Base-by-base conservation (phyloP, 1,140 invertebrate genomes). In the Zaprionus lachaisei region DNA sequence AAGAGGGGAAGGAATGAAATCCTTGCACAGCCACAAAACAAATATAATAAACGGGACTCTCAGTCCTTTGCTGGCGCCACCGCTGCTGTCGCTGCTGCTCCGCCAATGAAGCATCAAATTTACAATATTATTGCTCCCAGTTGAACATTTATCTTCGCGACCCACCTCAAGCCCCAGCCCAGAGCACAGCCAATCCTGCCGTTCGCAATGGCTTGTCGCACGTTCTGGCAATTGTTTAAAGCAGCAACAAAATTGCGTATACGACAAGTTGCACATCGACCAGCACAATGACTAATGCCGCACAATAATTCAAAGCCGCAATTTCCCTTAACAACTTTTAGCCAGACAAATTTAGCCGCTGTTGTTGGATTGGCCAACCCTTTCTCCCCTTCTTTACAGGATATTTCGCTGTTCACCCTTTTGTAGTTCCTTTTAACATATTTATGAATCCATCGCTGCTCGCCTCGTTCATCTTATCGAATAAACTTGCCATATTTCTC, bases 61-160 rank as follows among this genome's bases (percentile, higher is more conserved):
- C 64, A 57, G 64, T 44, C 37, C 54, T 57, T 58, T 47, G 65
- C 28, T 49, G 51, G 20, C 20, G 11, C 17, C 26, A 5, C 56
- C 9, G 11, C 56, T 7, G 22, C 20, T 60, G 4, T 24, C 24
- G 54, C 38, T 41, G 68, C 37, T 44, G 44, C 47, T 54, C 44
- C 62, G 41, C 63, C 71, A 68, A 64, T 77, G 62, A 72, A 77
- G 83, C 83, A 82, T 86, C 80, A 87, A 87, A 83, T 86, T 86
- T 86, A 75, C 72, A 86, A 86, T 86, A 86, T 86, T 86, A 86
- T 86, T 82, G 83, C 83, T 82, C 79, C 83, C 83, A 80, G 83
- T 86, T 86, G 79, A 85, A 77, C 83, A 85, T 85, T 86, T 85
- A 77, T 86, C 82, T 86, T 49, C 55, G 67, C 65, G 57, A 63